Conservation (phyloP, 2,888 invertebrate species). For the Gasteruption jaculator region DNA sequence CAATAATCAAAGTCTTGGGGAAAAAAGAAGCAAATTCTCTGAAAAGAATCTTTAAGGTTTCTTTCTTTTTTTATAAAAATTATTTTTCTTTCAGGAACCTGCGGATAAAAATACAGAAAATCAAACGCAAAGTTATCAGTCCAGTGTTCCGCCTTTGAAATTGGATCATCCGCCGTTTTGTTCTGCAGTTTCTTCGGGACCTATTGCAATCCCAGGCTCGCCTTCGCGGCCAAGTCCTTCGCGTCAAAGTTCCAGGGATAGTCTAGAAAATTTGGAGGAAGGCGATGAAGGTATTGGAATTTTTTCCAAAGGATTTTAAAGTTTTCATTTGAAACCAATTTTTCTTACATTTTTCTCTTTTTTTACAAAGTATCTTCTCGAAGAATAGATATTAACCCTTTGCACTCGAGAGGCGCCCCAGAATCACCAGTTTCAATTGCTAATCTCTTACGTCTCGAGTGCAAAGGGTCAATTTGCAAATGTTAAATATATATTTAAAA, state of each 20-base stretch:
- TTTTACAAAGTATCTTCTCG: too few relatives aligned
- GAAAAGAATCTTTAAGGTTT: too few relatives aligned
- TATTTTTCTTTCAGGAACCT: constrained; percentile 27
- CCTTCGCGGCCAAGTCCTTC: constrained; percentile 53
- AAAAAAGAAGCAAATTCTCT: too few relatives aligned
- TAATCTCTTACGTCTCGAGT: too few relatives aligned
- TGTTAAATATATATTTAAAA: too few relatives aligned
- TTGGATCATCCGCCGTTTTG: constrained; percentile 34
- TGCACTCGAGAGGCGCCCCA: too few relatives aligned
- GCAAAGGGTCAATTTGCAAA: too few relatives aligned
- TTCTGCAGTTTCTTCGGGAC: constrained; percentile 44
- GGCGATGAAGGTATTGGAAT: constrained; percentile 50
- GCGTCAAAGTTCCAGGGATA: constrained; percentile 56
- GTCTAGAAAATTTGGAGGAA: constrained; percentile 56
- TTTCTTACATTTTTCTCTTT: too few relatives aligned
- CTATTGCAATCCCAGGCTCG: constrained; percentile 52
- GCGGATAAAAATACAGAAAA: constrained; percentile 34
- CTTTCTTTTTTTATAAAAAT: constrained; percentile 27
- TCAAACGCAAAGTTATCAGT: constrained; percentile 35
- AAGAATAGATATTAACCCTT: too few relatives aligned
- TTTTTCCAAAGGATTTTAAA: neutral
- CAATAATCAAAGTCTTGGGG: too few relatives aligned
- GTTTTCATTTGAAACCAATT: too few relatives aligned
- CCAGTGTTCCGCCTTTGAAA: constrained; percentile 27
- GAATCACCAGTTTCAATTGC: too few relatives aligned